Base-by-base conservation (phyloP, 2,113 vertebrate species). In the Mugil cephalus region DNA sequence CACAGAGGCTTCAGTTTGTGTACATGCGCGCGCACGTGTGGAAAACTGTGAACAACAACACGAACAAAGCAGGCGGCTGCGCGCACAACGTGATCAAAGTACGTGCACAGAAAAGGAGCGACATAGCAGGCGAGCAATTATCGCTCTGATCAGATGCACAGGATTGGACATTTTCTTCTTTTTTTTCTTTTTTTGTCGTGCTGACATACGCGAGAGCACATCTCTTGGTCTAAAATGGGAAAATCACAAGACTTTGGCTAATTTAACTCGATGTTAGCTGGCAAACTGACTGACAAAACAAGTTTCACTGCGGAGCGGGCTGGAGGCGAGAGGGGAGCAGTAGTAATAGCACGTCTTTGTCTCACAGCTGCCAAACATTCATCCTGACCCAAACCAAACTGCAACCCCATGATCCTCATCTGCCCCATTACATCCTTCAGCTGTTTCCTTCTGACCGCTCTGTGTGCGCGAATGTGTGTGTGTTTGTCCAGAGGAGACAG, bases 381-480 rank as follows among this genome's bases (percentile, higher is more conserved):
- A 84, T 74, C 64, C 79, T 84, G 87, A 86, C 84, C 84, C 80
- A 83, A 89, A 87, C 82, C 79, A 87, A 86, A 89, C 81, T 76
- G 78, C 86, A 89, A 90, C 85, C 91, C 82, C 91, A 90, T 96
- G 93, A 94, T 95, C 91, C 93, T 92, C 90, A 92, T 91, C 74
- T 82, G 91, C 86, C 92, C 90, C 74, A 83, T 84, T 93, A 93
- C 87, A 85, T 85, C 87, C 88, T 89, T 90, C 93, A 94, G 94
- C 93, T 93, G 87, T 85, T 83, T 91, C 88, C 82, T 72, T 73
- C 77, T 79, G 54, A 47, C 73, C 56, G 73, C 63, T 68, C 65
- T 60, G 30, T 61, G 61, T 83, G 62, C 68, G 66, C 70, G 53
- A 52, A 58, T 66, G 52, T 67, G 73, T 43, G 61, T 45, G 84